phyloP scores from a whole-genome alignment of 1,140 invertebrate species.

The Ceratosolen fusciceps region DNA sequence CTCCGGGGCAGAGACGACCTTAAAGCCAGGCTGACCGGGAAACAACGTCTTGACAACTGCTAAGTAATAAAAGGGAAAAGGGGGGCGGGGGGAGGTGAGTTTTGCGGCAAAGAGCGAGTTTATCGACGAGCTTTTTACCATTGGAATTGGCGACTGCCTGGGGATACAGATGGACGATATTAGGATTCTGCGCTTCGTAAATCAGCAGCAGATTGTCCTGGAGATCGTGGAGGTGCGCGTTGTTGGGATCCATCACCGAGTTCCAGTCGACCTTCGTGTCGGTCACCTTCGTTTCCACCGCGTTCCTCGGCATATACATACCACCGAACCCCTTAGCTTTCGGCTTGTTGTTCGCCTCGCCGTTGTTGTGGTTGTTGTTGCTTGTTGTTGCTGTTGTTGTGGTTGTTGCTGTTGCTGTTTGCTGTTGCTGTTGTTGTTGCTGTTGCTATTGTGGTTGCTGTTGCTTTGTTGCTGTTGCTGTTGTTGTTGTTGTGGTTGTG shows the following conservation, averaged over 20 bases:
- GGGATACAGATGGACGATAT: conserved; percentile 75
- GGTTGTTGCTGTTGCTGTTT: too few relatives aligned
- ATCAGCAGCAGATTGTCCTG: conserved; percentile 75
- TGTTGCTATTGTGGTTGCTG: too few relatives aligned
- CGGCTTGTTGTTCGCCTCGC: conserved; percentile 60
- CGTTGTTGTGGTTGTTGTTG: too few relatives aligned
- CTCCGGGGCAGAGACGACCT: conserved; percentile 66
- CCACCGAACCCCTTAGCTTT: conserved; percentile 68
- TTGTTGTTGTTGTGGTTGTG: too few relatives aligned
- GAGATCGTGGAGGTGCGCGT: conserved; percentile 70
- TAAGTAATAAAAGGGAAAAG: conserved; percentile 37
- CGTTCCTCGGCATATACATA: conserved; percentile 59
- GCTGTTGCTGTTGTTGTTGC: too few relatives aligned
- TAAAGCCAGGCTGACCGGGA: conserved; percentile 69
- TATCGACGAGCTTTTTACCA: conserved; percentile 59
- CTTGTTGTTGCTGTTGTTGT: too few relatives aligned
- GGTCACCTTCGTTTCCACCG: conserved; percentile 62
- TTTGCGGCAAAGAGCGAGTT: background rate
- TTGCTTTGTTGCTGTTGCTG: too few relatives aligned
- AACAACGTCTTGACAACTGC: conserved; percentile 67
- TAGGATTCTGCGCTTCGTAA: conserved; percentile 75
- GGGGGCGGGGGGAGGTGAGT: too few relatives aligned
- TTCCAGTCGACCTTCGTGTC: conserved; percentile 70
- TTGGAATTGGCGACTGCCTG: conserved; percentile 72
- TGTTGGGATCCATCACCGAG: conserved; percentile 65